Conservation (phyloP, 2,113 vertebrate genomes). For the Phoxinus phoxinus region DNA sequence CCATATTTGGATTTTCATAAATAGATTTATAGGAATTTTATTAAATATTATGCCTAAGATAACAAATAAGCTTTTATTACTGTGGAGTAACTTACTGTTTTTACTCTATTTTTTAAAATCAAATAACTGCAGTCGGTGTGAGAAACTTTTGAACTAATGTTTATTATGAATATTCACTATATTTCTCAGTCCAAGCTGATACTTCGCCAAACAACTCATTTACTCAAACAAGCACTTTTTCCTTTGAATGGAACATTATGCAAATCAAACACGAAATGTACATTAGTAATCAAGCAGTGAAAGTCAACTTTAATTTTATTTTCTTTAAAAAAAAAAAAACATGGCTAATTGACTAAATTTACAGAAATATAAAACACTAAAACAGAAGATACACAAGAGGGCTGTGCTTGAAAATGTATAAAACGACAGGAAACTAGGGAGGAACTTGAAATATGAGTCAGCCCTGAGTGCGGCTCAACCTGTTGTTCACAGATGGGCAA, state of each 20-base stretch:
- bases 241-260: neutral
- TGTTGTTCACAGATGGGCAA: conserved; percentile 19
- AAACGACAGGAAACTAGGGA: neutral
- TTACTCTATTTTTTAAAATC: too few relatives aligned
- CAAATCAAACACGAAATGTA: neutral
- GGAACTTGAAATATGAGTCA: conserved; percentile 7
- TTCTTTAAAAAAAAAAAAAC: neutral
- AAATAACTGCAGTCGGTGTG: too few relatives aligned
- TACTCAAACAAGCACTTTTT: neutral
- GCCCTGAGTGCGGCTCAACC: neutral
- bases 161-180: too few relatives aligned
- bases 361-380: neutral
- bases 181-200: too few relatives aligned
- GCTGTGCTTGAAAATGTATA: neutral
- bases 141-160: too few relatives aligned
- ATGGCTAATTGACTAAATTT: neutral
- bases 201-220: neutral
- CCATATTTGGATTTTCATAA: too few relatives aligned
- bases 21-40: too few relatives aligned
- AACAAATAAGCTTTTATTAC: too few relatives aligned
- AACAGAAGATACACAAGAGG: neutral
- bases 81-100: too few relatives aligned
- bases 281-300: too few relatives aligned
- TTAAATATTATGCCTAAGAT: too few relatives aligned
- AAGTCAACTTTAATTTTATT: neutral